Evolutionary conservation across 2,888 invertebrate genomes (phyloP).

Genomic region (Hydropsyche betteni): DNA sequence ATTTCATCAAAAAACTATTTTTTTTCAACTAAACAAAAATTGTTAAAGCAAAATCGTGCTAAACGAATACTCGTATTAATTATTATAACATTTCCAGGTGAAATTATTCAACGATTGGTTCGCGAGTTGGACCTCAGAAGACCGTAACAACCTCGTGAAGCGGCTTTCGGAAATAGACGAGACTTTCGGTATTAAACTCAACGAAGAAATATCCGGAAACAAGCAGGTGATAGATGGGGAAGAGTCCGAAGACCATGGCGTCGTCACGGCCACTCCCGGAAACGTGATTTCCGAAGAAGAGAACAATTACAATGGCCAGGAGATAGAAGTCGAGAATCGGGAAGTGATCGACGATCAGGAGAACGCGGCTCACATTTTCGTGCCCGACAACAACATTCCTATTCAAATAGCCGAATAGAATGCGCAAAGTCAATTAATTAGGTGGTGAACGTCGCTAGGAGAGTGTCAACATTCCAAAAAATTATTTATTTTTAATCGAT

Average conservation of each 20-base stretch:
- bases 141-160: slow-evolving; percentile 74
- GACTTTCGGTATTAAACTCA: slow-evolving; percentile 76
- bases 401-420: slow-evolving; percentile 48
- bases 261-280: slow-evolving; percentile 31
- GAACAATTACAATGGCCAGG: slow-evolving; percentile 36
- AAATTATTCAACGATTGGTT: slow-evolving; percentile 89
- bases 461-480: slow-evolving; percentile 17
- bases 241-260: slow-evolving; percentile 18
- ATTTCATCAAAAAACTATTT: no score
- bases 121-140: slow-evolving; percentile 78
- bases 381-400: slow-evolving; percentile 44
- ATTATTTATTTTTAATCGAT: slow-evolving; percentile 17
- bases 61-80: no score
- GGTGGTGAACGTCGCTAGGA: no score
- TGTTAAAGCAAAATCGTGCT: no score
- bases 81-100: slow-evolving; percentile 63
- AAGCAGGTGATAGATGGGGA: slow-evolving; percentile 52
- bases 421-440: not conserved
- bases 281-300: slow-evolving; percentile 41
- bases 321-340: slow-evolving; percentile 48
- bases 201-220: slow-evolving; percentile 63
- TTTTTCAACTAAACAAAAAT: no score
- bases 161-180: slow-evolving; percentile 77
- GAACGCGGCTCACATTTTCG: slow-evolving; percentile 25
- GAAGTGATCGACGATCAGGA: slow-evolving; percentile 47